Base-by-base conservation (phyloP, 2,888 invertebrate species). In the Ceratothoa steindachneri region DNA sequence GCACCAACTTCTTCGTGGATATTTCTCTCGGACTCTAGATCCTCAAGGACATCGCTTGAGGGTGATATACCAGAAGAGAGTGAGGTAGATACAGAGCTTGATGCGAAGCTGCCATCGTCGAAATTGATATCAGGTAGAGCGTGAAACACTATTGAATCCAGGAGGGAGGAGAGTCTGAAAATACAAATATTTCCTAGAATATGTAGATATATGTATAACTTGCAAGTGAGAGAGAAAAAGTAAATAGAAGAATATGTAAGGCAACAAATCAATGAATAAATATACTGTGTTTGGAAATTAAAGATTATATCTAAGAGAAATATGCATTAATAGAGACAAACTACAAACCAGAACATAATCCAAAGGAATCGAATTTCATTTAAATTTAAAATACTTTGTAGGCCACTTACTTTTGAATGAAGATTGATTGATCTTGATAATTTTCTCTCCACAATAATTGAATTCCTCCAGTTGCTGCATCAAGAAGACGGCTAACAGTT, bases 61-160 rank as follows among this genome's bases (percentile, higher is more conserved):
- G 55, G 55, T 15, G 60, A 60, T 15, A 24, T 60, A 22, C 60
- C 60, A 24, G 60, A 60, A 12, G 60, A 60, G 1, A 60, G 9
- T 22, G 60, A 60, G 3, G 60, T 60, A 1, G 60, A 60, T 24
- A 60, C 22, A 24, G 60, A 60, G 24, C 27, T 24, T 1, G 60
- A 60, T 1, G 60, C 60, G 24, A 24, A 60, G n/a, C n/a, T 60
- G 12, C 60, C 60, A 60, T 60, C 60, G n/a, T 60, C 60, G 3
- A 60, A 60, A 24, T 24, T n/a, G 24, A 60, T 24, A 24, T 60
- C 60, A 24, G 19, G 24, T n/a, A 60, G 60, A 24, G 60, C 60
- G 27, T 60, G 60, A 60, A 60, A 60, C 22, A 60, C 60, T n/a
- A 60, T 60, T 24, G 60, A n/a, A 60, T 60, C 60, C 24, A 60